These are phyloP conservation scores for Ctenopoma multispine DNA, from an alignment of 2,797 vertebrate species.

Conservation along the genomic window DNA sequence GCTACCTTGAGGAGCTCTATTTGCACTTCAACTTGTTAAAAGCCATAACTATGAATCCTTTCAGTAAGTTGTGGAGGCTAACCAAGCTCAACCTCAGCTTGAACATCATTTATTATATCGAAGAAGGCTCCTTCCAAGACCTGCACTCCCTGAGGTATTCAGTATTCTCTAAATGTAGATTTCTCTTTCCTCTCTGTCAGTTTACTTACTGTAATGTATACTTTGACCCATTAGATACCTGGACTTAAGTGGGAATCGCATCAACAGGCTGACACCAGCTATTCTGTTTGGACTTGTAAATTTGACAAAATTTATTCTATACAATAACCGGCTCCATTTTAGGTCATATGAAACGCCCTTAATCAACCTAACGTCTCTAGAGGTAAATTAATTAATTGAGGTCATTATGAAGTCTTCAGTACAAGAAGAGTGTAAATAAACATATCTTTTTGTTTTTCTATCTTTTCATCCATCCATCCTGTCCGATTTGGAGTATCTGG, in stretches of 20 bases:
- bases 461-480: not conserved
- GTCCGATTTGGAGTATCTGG: constrained; percentile 21
- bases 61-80: constrained; percentile 31
- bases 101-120: constrained; percentile 51
- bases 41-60: constrained; percentile 41
- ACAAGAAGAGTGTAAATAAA: not conserved
- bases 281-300: constrained; percentile 41
- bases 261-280: constrained; percentile 46
- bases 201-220: not conserved
- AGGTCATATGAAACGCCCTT: constrained; percentile 26
- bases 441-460: not conserved
- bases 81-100: constrained; percentile 41
- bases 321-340: constrained; percentile 53
- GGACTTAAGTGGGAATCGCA: constrained; percentile 50
- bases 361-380: constrained; percentile 29
- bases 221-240: constrained; percentile 28
- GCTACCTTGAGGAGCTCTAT: constrained; percentile 38
- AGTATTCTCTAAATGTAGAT: not conserved
- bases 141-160: constrained; percentile 22
- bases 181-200: not conserved
- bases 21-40: constrained; percentile 50
- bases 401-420: not conserved
- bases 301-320: constrained; percentile 28
- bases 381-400: constrained; percentile 26
- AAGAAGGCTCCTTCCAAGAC: constrained; percentile 34